Conservation (phyloP, 2,888 invertebrate genomes). For the Drosophila villosipedis region DNA sequence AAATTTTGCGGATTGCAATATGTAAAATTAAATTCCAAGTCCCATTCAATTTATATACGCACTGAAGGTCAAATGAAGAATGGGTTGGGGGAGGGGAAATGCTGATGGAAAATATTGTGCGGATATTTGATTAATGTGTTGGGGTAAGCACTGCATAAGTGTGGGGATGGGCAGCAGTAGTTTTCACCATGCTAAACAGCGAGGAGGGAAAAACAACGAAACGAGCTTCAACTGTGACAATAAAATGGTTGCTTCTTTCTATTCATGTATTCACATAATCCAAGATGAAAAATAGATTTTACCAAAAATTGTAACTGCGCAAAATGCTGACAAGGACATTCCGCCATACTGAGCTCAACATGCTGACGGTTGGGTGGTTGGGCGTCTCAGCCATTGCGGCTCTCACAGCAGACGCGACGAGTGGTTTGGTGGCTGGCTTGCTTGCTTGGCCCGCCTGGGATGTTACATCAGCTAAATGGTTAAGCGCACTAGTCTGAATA, state of each 20-base stretch:
- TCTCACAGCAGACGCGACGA: constrained; percentile 19
- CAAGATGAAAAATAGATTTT: constrained; percentile 78
- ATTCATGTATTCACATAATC: constrained; percentile 79
- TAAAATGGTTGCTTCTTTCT: constrained; percentile 70
- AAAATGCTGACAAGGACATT: constrained; percentile 79
- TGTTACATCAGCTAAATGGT: constrained; percentile 80
- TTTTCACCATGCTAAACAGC: constrained; percentile 3
- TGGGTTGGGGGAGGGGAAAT: not conserved
- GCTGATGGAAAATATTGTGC: constrained; percentile 53
- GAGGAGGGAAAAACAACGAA: constrained; percentile 22
- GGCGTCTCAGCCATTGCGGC: constrained; percentile 12
- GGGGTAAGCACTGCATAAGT: not conserved
- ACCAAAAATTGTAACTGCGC: constrained; percentile 72
- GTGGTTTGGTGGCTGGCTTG: constrained; percentile 29
- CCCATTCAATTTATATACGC: not conserved
- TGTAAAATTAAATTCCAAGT: constrained; percentile 24
- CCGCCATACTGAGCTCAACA: constrained; percentile 43
- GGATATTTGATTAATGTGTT: constrained; percentile 72
- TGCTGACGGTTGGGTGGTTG: constrained; percentile 26
- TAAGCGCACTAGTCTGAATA: constrained; percentile 69
- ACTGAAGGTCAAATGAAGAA: constrained; percentile 20
- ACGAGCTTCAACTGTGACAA: constrained; percentile 69
- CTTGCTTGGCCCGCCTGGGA: constrained; percentile 48
- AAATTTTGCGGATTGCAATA: constrained; percentile 12
- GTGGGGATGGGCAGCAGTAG: not conserved